Percentiles rank a stretch among this genome's conserved stretches.
Evolutionary conservation across 2,888 invertebrate genomes (phyloP).

Genomic region (Marasmarcha lunaedactyla): DNA sequence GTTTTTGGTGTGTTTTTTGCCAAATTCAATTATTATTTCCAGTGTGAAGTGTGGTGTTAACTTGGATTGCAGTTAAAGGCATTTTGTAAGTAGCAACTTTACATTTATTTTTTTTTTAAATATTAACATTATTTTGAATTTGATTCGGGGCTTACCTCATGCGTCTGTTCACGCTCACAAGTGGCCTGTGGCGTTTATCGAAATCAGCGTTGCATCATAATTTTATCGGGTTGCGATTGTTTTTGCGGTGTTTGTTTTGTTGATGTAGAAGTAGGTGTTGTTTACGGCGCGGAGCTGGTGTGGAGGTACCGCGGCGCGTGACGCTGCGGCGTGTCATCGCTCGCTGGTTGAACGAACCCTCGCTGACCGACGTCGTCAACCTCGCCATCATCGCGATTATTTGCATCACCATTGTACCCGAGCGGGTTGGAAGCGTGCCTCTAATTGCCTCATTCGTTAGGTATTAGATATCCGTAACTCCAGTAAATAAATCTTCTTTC

Average conservation of each 20-base stretch:
- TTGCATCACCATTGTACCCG: constrained; percentile 62
- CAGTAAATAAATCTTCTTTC: no score
- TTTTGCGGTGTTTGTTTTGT: constrained; percentile 13
- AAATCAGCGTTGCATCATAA: neutral
- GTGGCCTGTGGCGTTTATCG: neutral
- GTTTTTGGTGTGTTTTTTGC: constrained; percentile 34
- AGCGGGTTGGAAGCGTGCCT: constrained; percentile 37
- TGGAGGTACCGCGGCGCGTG: neutral
- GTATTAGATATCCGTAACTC: no score
- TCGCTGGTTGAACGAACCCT: constrained; percentile 70
- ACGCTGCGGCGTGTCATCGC: constrained; percentile 58
- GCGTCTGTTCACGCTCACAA: neutral
- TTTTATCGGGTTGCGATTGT: neutral
- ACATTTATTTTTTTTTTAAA: constrained; percentile 2
- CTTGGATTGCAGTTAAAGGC: constrained; percentile 59
- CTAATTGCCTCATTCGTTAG: constrained; percentile 36
- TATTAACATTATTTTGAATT: neutral
- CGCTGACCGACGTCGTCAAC: constrained; percentile 56
- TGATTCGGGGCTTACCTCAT: constrained; percentile 12
- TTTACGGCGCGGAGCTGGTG: constrained; percentile 40
- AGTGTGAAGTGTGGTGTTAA: constrained; percentile 35
- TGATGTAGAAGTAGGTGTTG: constrained; percentile 19
- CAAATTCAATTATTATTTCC: constrained; percentile 25
- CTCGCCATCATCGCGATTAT: constrained; percentile 69
- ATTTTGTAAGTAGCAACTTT: constrained; percentile 35